Evolutionary conservation across 2,797 vertebrate species (phyloP), one percentile per base, ranked within the genome.

Genomic region (Pterois miles): DNA sequence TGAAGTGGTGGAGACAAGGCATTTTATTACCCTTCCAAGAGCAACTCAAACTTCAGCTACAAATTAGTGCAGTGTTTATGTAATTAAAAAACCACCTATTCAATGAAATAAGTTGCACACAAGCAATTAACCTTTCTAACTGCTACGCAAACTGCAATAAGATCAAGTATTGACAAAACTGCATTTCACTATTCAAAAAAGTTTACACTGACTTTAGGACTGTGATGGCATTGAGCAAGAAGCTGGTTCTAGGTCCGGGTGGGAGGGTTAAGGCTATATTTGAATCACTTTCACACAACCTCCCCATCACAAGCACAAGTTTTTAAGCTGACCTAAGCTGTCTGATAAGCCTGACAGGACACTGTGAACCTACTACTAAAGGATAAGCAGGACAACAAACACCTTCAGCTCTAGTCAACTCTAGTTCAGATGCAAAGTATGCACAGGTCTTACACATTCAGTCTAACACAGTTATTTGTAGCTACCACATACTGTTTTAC

Each of bases 11-110:
- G 82, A 85, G 88, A 91, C 88, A 60, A 91, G 81, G 85, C 82
- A 87, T 90, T 71, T 71, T 6, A 69, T 74, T 33, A 74, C 68
- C 56, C 23, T 79, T 73, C 65, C 56, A 53, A 81, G 88, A 92
- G 83, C 76, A 88, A 91, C 64, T 84, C 78, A 82, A 87, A 91
- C 70, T 74, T 77, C 62, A 91, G 91, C 91, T 96, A 96, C 94
- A 96, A 96, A 96, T 96, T 96, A 97, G 97, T 97, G 97, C 96
- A 97, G 97, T 96, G 93, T 97, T 96, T 96, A 95, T 95, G 93
- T 94, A 91, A 94, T 90, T 95, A 71, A 79, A 27, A 82, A 46
- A 38, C 71, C 34, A 71, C 10, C 95, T 96, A 96, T 94, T 94
- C 94, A 94, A 95, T 65, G 54, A 94, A 97, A 97, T 96, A 94